Conservation (phyloP, 2,888 invertebrate species). For the Eupsilia transversa region DNA sequence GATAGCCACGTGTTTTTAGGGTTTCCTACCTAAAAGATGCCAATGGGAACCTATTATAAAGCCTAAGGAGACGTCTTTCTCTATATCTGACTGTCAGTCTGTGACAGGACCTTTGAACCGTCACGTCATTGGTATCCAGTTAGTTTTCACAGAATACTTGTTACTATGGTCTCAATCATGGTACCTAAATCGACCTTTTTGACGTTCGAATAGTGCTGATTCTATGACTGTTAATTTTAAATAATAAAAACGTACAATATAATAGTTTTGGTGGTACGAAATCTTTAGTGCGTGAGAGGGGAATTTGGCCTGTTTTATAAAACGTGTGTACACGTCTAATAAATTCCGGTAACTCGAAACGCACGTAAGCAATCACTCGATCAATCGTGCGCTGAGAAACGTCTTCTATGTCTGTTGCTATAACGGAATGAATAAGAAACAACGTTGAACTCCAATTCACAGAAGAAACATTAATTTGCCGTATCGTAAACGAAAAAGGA, state of each 20-base stretch:
- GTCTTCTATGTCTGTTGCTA: constrained; percentile 2
- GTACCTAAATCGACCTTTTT: background rate
- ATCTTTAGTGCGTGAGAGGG: background rate
- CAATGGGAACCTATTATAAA: too few relatives aligned
- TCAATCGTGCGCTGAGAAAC: constrained; percentile 11
- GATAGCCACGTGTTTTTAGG: constrained; percentile 3
- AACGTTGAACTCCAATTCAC: constrained; percentile 19
- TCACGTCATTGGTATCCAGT: background rate
- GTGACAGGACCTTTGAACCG: too few relatives aligned
- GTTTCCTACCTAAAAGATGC: background rate
- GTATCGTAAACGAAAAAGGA: constrained; percentile 35
- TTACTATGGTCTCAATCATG: background rate
- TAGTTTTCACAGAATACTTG: background rate
- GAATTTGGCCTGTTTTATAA: background rate
- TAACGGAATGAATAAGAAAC: constrained; percentile 27
- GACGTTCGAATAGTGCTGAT: too few relatives aligned
- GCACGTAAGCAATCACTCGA: constrained; percentile 8
- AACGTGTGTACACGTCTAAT: background rate
- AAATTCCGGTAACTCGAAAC: constrained; percentile 22
- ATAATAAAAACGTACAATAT: background rate
- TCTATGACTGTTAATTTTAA: too few relatives aligned
- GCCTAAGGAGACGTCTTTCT: background rate
- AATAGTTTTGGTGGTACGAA: background rate
- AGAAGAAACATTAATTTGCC: constrained; percentile 47
- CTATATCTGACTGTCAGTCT: too few relatives aligned